These are phyloP conservation scores for Pollachius pollachius DNA, from an alignment of 2,113 vertebrate genomes.

Conservation along the genomic window DNA sequence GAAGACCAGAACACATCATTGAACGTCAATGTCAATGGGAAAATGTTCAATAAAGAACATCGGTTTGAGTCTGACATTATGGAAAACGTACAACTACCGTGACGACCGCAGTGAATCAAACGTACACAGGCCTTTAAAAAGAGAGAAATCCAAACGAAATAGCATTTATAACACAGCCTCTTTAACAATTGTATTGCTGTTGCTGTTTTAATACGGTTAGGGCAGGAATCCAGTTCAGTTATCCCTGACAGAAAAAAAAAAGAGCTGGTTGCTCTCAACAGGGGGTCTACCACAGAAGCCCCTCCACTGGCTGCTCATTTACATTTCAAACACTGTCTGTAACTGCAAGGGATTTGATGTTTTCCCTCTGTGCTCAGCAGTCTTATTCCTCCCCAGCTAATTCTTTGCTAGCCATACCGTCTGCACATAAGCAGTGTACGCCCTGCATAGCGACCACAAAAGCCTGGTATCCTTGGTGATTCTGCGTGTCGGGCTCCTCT, in stretches of 20 bases:
- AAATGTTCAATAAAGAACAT: no score
- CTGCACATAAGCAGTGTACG: slow-evolving; percentile 46
- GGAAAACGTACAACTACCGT: no score
- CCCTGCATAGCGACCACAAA: slow-evolving; percentile 63
- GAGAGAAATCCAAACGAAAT: no score
- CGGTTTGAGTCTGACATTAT: no score
- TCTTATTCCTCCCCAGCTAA: slow-evolving; percentile 61
- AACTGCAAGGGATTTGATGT: slow-evolving; percentile 74
- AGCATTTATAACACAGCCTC: no score
- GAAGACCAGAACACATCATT: no score
- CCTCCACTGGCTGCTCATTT: slow-evolving; percentile 68
- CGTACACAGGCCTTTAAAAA: no score
- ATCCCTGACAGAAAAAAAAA: slow-evolving; percentile 31
- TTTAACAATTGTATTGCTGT: no score
- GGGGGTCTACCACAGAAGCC: slow-evolving; percentile 67
- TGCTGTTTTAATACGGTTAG: no score
- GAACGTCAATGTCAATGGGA: no score
- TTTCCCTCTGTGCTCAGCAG: slow-evolving; percentile 62
- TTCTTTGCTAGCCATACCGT: slow-evolving; percentile 64
- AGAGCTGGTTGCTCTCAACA: slow-evolving; percentile 49
- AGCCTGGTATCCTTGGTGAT: slow-evolving; percentile 41
- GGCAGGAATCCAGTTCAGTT: no score
- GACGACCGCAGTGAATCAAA: no score
- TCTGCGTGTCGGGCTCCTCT: slow-evolving; percentile 28
- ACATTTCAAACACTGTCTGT: slow-evolving; percentile 73